Conservation (phyloP, 2,113 vertebrate genomes). For the Upupa epops region DNA sequence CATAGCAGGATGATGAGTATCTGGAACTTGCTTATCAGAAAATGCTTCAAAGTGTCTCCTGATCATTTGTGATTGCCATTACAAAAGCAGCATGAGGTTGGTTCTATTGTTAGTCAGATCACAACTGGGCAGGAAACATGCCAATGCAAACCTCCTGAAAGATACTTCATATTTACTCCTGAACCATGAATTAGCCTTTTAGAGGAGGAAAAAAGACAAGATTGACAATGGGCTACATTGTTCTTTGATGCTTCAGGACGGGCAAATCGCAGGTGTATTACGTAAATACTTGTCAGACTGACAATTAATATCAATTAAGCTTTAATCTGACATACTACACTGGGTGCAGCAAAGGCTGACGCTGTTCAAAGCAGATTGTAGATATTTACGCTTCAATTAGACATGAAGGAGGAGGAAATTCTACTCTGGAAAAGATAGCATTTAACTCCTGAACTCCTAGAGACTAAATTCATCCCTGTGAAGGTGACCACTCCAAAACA, state of each 20-base stretch:
- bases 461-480: neutral
- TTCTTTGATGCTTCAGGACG: slow-evolving; percentile 63
- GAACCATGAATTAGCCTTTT: slow-evolving; percentile 76
- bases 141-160: slow-evolving; percentile 68
- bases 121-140: slow-evolving; percentile 47
- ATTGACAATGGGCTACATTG: slow-evolving; percentile 74
- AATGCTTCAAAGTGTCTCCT: slow-evolving; percentile 71
- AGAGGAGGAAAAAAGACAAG: slow-evolving; percentile 36
- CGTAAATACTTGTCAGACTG: slow-evolving; percentile 55
- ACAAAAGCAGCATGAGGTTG: slow-evolving; percentile 68
- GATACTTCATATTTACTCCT: slow-evolving; percentile 66
- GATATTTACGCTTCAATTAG: slow-evolving; percentile 47
- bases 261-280: slow-evolving; percentile 37
- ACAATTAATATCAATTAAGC: slow-evolving; percentile 65
- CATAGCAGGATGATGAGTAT: slow-evolving; percentile 62
- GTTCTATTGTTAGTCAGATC: slow-evolving; percentile 70
- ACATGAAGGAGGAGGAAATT: slow-evolving; percentile 39
- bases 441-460: slow-evolving; percentile 50
- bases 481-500: neutral
- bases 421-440: neutral
- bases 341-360: slow-evolving; percentile 25
- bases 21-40: slow-evolving; percentile 63
- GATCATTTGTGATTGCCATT: slow-evolving; percentile 66
- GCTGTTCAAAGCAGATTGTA: slow-evolving; percentile 12
- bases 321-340: slow-evolving; percentile 62